These are phyloP conservation scores for rabbit (Oryctolagus cuniculus) DNA, from an alignment of 2,113 vertebrate genomes.

Conservation along the genomic window mOryCun1.1 NC_091434.1:148539001-148539500, in stretches of 20 bases:
- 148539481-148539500: not conserved
- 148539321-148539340: not conserved
- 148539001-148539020: not conserved
- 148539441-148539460: not conserved
- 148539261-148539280: not conserved
- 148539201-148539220: slow-evolving; percentile 31
- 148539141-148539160: slow-evolving; percentile 25
- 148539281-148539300: slow-evolving; percentile 34
- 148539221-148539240: not conserved
- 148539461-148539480: not conserved
- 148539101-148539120: slow-evolving; percentile 39
- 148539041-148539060: not conserved
- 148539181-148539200: slow-evolving; percentile 26
- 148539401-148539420: slow-evolving; percentile 6
- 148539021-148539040: not conserved
- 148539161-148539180: not conserved
- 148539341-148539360: not conserved
- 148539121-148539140: not conserved
- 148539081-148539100: slow-evolving; percentile 5
- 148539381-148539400: not conserved
- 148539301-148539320: not conserved
- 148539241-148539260: not conserved
- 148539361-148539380: not conserved
- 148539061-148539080: slow-evolving; percentile 9
- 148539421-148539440: not conserved